phyloP scores from a whole-genome alignment of 2,113 vertebrate genomes.

The Phylloscopus trochiloides region DNA sequence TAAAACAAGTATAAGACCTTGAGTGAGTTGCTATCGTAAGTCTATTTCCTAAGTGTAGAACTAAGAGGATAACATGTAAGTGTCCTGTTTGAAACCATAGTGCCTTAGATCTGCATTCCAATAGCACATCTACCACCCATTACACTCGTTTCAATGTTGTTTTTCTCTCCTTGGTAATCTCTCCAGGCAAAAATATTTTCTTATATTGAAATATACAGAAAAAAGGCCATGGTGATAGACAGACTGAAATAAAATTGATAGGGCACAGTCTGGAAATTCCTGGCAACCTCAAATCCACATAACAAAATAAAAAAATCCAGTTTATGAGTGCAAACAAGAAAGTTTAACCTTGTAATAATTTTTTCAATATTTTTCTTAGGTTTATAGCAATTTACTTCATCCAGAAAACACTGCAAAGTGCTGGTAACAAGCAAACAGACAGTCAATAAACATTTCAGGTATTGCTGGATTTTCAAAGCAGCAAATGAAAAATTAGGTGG shows the following conservation, averaged over 20 bases:
- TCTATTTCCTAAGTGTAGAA: background rate
- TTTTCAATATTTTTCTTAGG: constrained; percentile 24
- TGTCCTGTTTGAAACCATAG: background rate
- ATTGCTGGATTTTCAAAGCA: background rate
- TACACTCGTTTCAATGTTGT: background rate
- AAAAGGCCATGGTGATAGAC: background rate
- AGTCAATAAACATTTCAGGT: background rate
- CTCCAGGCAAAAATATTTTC: background rate
- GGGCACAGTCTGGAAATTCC: constrained; percentile 11
- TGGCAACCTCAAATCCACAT: background rate
- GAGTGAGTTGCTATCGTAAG: background rate
- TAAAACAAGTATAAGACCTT: background rate
- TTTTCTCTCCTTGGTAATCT: background rate
- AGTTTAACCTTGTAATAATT: background rate
- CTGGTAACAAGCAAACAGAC: background rate
- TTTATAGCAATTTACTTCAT: constrained; percentile 4
- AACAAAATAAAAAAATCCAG: background rate
- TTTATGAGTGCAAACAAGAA: constrained; percentile 1
- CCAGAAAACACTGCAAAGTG: background rate
- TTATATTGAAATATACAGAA: background rate
- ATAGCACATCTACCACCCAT: background rate
- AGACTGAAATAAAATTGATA: background rate
- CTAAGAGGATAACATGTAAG: background rate
- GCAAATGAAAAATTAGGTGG: background rate
- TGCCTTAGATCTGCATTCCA: background rate